Evolutionary conservation across 2,888 invertebrate genomes (phyloP).

Genomic region (Cheilosia scutellata): DNA sequence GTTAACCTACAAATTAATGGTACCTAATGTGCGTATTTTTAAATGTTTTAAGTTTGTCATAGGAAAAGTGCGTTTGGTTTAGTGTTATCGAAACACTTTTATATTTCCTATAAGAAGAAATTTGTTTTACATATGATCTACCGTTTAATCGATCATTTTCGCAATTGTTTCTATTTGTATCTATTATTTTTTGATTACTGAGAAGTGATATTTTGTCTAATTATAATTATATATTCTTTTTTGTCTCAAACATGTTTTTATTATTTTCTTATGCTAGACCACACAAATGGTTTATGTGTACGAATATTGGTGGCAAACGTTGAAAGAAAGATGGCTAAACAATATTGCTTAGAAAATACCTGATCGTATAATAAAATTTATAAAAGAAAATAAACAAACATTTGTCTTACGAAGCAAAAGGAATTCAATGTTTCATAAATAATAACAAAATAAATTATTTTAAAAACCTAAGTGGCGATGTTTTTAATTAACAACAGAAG

Average conservation of each 20-base stretch:
- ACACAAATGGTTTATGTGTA: slow-evolving; percentile 1
- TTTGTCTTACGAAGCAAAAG: slow-evolving; percentile 19
- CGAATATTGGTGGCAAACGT: slow-evolving; percentile 14
- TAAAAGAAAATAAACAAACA: background rate
- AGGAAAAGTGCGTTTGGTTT: slow-evolving; percentile 6
- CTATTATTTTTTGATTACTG: slow-evolving; percentile 1
- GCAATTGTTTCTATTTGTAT: slow-evolving; percentile 13
- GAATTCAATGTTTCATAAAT: slow-evolving; percentile 42
- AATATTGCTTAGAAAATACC: slow-evolving; percentile 23
- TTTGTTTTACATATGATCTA: background rate
- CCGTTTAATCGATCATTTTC: too few relatives aligned
- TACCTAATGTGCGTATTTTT: slow-evolving; percentile 62
- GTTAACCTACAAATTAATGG: slow-evolving; percentile 69
- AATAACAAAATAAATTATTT: slow-evolving; percentile 51
- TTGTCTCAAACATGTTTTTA: slow-evolving; percentile 1
- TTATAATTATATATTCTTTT: slow-evolving; percentile 19
- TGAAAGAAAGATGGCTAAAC: background rate
- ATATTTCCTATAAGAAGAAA: background rate
- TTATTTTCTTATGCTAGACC: slow-evolving; percentile 9
- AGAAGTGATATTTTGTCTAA: slow-evolving; percentile 30
- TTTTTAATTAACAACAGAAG: background rate
- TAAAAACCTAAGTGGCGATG: background rate
- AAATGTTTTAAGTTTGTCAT: background rate
- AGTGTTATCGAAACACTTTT: background rate
- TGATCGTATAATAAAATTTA: slow-evolving; percentile 19